phyloP scores from a whole-genome alignment of 2,797 vertebrate species.

The Podargus strigoides region DNA sequence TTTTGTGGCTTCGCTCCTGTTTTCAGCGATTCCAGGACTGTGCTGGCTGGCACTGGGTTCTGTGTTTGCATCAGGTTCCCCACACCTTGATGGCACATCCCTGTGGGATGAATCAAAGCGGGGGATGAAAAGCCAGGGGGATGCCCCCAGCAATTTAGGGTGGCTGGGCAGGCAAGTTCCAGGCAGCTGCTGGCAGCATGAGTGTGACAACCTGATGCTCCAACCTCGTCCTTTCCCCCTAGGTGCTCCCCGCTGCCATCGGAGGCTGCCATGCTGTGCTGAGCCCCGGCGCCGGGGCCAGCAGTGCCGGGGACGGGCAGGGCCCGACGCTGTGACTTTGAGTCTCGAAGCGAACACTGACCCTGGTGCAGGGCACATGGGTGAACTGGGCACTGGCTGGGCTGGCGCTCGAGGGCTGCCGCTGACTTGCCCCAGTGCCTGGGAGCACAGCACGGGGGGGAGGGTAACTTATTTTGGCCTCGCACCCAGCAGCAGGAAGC shows the following conservation, averaged over 20 bases:
- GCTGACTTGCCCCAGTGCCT: rapidly evolving
- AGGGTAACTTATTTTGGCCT: not conserved
- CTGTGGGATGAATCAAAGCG: not conserved
- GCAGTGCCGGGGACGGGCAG: rapidly evolving
- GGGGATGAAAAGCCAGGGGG: rapidly evolving
- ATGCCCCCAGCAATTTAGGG: not conserved
- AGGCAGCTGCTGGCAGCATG: too few species aligned
- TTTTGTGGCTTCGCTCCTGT: not conserved
- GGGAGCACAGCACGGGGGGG: not conserved
- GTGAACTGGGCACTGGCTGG: not conserved
- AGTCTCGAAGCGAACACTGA: not conserved
- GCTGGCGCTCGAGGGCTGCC: rapidly evolving
- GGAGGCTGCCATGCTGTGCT: not conserved
- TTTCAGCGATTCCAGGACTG: rapidly evolving
- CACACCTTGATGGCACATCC: not conserved
- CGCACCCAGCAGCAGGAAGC: rapidly evolving
- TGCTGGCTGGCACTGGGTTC: not conserved
- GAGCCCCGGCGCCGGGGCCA: not conserved
- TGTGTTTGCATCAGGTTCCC: not conserved
- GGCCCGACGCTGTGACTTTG: rapidly evolving
- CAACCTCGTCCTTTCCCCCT: not conserved
- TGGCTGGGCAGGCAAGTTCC: not conserved
- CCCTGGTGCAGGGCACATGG: not conserved
- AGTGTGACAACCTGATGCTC: not conserved
- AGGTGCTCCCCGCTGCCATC: not conserved